These are phyloP conservation scores for Collichthys lucidus DNA, from an alignment of 2,113 vertebrate species.

Conservation along the genomic window DNA sequence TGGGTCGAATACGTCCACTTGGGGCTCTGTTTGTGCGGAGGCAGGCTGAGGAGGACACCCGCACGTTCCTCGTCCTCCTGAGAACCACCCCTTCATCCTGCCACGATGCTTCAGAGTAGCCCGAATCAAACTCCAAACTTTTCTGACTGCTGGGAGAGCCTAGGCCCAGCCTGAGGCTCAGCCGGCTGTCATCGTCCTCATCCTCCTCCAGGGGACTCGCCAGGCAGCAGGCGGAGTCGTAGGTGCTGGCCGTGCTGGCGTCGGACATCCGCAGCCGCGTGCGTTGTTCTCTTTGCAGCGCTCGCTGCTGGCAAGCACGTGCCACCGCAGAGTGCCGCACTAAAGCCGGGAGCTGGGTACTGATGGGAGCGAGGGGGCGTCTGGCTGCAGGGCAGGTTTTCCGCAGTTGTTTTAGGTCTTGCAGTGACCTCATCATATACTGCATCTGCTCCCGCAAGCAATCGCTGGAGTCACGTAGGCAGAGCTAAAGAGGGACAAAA, in stretches of 20 bases:
- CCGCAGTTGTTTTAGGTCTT: slow-evolving; percentile 82
- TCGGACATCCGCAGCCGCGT: slow-evolving; percentile 79
- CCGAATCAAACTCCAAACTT: slow-evolving; percentile 93
- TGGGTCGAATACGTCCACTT: slow-evolving; percentile 83
- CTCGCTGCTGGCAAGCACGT: slow-evolving; percentile 73
- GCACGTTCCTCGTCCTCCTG: slow-evolving; percentile 82
- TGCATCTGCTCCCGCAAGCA: slow-evolving; percentile 86
- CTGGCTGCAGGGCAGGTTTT: slow-evolving; percentile 69
- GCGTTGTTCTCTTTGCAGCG: slow-evolving; percentile 75
- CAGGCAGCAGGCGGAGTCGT: slow-evolving; percentile 90
- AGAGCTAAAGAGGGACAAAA: slow-evolving; percentile 82
- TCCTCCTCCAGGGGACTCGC: slow-evolving; percentile 85
- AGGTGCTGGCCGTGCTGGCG: slow-evolving; percentile 86
- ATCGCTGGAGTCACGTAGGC: slow-evolving; percentile 84
- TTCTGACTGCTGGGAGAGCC: slow-evolving; percentile 87
- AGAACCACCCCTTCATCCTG: slow-evolving; percentile 87
- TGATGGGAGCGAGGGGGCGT: slow-evolving; percentile 46
- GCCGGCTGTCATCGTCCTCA: slow-evolving; percentile 74
- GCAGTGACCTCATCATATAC: slow-evolving; percentile 86
- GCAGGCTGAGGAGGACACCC: slow-evolving; percentile 83
- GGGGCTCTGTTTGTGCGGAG: slow-evolving; percentile 75
- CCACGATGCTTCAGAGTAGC: slow-evolving; percentile 94
- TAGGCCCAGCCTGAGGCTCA: slow-evolving; percentile 75
- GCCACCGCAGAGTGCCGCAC: slow-evolving; percentile 64
- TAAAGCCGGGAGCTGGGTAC: slow-evolving; percentile 55